Evolutionary conservation across 2,888 invertebrate species (phyloP).

Genomic region (Acanthopleura granulata): DNA sequence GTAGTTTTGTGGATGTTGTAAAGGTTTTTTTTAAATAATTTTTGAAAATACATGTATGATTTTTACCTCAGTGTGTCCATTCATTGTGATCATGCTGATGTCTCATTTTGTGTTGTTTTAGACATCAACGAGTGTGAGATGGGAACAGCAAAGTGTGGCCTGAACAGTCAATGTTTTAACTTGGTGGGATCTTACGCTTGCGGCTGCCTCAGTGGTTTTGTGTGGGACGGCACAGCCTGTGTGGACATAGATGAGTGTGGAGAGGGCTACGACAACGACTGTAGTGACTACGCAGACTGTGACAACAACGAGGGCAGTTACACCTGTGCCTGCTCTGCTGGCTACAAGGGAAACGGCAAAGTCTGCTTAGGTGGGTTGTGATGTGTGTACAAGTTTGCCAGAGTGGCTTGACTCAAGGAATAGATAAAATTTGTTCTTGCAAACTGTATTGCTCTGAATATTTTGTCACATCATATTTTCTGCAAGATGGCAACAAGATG

Average conservation of each 20-base stretch:
- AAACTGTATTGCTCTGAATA: too few relatives aligned
- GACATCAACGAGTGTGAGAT: slow-evolving; percentile 21
- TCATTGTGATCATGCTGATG: too few relatives aligned
- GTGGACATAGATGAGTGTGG: slow-evolving; percentile 23
- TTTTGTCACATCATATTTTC: too few relatives aligned
- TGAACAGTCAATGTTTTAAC: slow-evolving; percentile 17
- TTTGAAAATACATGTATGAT: too few relatives aligned
- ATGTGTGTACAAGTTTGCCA: too few relatives aligned
- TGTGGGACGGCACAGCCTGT: slow-evolving; percentile 21
- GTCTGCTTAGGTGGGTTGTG: slow-evolving; percentile 16
- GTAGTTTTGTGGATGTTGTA: too few relatives aligned
- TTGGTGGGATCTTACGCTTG: slow-evolving; percentile 27
- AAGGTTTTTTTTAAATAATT: too few relatives aligned
- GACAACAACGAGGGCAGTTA: slow-evolving; percentile 25
- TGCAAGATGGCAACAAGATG: too few relatives aligned
- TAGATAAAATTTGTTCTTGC: too few relatives aligned
- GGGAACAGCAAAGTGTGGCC: slow-evolving; percentile 10
- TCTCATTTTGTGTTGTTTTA: not conserved
- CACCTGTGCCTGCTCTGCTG: slow-evolving; percentile 25
- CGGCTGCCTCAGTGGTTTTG: slow-evolving; percentile 24
- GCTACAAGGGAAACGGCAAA: slow-evolving; percentile 17
- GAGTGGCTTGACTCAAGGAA: too few relatives aligned
- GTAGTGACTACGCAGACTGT: slow-evolving; percentile 21
- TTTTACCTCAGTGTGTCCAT: too few relatives aligned
- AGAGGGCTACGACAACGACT: slow-evolving; percentile 18